Percentiles rank a stretch among this genome's conserved stretches.
Evolutionary conservation across 2,888 invertebrate genomes (phyloP).

Genomic region (Andrena praecox): DNA sequence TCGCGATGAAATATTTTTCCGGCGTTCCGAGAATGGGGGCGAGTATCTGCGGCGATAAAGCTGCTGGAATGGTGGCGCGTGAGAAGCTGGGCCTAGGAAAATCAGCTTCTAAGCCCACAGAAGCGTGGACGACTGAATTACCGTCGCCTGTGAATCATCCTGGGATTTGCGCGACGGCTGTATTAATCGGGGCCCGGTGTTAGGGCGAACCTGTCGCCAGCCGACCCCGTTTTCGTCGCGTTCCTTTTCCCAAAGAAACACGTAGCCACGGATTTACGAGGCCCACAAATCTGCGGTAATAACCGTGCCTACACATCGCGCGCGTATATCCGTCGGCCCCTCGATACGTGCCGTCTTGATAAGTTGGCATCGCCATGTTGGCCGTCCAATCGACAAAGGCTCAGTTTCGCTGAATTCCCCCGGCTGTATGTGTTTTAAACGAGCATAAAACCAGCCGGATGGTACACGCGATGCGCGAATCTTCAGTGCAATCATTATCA

Average conservation of each 20-base stretch:
- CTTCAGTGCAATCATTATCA: background rate
- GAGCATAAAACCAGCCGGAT: background rate
- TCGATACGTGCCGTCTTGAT: slow-evolving; percentile 21
- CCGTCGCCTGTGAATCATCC: slow-evolving; percentile 49
- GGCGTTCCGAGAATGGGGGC: slow-evolving; percentile 28
- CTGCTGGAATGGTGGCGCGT: background rate
- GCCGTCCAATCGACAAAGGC: slow-evolving; percentile 12
- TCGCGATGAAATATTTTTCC: slow-evolving; percentile 10
- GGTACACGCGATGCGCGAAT: background rate
- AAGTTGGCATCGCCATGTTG: slow-evolving; percentile 25
- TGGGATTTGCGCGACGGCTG: slow-evolving; percentile 47
- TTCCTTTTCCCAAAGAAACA: slow-evolving; percentile 30
- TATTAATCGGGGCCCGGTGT: slow-evolving; percentile 47
- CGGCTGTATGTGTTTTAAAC: slow-evolving; percentile 6
- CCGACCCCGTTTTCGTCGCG: background rate
- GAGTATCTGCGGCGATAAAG: slow-evolving; percentile 18
- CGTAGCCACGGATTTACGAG: slow-evolving; percentile 53
- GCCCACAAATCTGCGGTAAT: slow-evolving; percentile 56
- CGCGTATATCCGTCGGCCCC: slow-evolving; percentile 39
- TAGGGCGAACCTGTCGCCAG: slow-evolving; percentile 29
- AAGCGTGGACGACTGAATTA: slow-evolving; percentile 41
- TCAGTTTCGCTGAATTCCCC: slow-evolving; percentile 16
- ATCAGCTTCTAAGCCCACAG: background rate
- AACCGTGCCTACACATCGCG: slow-evolving; percentile 34
- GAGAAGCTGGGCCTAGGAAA: background rate